Evolutionary conservation across 1,140 invertebrate genomes (phyloP), one percentile per base, ranked within the genome.

Genomic region (Drosophila yakuba): DNA sequence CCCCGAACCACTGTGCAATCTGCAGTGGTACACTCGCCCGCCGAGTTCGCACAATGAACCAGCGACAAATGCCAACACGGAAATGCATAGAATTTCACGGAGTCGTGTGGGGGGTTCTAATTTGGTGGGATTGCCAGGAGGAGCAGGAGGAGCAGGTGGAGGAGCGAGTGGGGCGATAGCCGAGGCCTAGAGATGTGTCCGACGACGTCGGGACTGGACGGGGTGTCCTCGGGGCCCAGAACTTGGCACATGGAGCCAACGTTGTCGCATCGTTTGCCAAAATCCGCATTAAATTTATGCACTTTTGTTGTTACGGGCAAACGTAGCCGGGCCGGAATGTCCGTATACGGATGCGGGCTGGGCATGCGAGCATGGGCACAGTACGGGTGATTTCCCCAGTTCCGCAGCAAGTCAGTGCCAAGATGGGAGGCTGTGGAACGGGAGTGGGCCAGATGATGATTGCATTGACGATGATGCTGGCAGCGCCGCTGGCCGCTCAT

Each of bases 271-370:
- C 84, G 84, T 60, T 78, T 88, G 83, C 83, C 83, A 88, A 88
- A 88, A 88, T 88, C 72, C 83, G 83, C 83, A 88, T 88, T 88
- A 88, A 88, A 88, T 88, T 88, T 88, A 88, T 88, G 79, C 83
- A 86, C 69, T 86, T 86, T 82, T 86, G 82, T 86, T 86, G 83
- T 82, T 79, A 74, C 67, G 64, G 51, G 59, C 67, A 72, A 77
- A 81, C 78, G 73, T 81, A 77, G 78, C 78, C 62, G 71, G 73
- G 78, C 78, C 62, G 71, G 73, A 82, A 82, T 82, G 74, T 69
- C 74, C 59, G 68, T 68, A 25, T 25, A 54, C 15, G 38, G 15
- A 57, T 57, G 12, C 55, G 55, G 55, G 55, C 12, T n/a, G 15
- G n/a, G 25, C 25, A n/a, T 43, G 8, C 5, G 41, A 15, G 15